Evolutionary conservation across 2,113 vertebrate genomes (phyloP), one percentile per base, ranked within the genome.

Genomic region (Ciconia maguari): DNA sequence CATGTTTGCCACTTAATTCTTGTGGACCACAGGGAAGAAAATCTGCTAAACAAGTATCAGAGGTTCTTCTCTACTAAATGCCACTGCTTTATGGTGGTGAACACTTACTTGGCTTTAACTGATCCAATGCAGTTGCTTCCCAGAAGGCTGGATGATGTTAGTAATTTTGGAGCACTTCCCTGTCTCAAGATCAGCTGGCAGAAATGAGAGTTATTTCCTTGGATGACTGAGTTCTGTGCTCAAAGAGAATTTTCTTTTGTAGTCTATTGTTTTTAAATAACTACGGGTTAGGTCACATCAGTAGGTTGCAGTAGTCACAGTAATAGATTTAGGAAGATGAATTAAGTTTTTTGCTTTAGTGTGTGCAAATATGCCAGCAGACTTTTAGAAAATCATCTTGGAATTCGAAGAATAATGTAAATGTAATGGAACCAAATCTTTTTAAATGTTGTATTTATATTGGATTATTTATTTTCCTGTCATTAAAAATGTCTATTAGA

Each of bases 101-200:
- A 34, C 32, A 7, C 66, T 90, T 94, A 57, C 3, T 95, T 86
- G 62, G 44, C 83, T 83, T 89, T 76, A 76, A 54, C 75, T 68
- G 74, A 95, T 88, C 82, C 64, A 84, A 12, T 57, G 76, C 74
- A 61, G 52, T 94, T 89, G 51, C 77, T 95, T 96, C 93, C 72
- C 93, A 95, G 92, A 96, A 95, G 78, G 49, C 68, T 96, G 85
- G 85, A 78, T 95, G 90, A 90, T 96, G 89, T 94, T 95, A 93
- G 82, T 95, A 94, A 87, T 88, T 94, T 75, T 97, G 93, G 92
- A 94, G 81, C 36, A 18, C 46, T 82, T 88, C 62, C 87, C 72
- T 95, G 88, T 97, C 91, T 97, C 78, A 93, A 93, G 90, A 97
- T 95, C 88, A 97, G 78, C 81, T 91, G 96, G 93, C 94, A 96